Evolutionary conservation across 2,113 vertebrate species (phyloP), one percentile per base, ranked within the genome.

Genomic region (Sardina pilchardus): DNA sequence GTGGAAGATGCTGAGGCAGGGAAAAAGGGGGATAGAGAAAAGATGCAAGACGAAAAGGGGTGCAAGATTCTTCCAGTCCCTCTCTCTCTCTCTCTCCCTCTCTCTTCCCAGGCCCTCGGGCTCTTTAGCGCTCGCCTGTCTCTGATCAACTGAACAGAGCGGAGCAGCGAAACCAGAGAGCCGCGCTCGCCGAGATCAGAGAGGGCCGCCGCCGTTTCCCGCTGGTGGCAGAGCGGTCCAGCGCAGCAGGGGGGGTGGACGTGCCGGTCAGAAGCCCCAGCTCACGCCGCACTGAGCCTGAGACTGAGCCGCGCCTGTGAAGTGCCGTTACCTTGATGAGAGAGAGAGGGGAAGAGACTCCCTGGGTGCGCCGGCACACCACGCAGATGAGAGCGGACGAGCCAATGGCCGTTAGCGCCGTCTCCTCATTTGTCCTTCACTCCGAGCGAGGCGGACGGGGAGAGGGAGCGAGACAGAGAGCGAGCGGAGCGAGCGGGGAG

Each of bases 351-450:
- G 36, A 50, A 59, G 34, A 67, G 82, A 83, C 63, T 81, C 59
- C 81, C 75, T 83, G 21, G 34, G 39, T 30, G 82, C 71, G 80
- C 86, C 85, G 30, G 81, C 84, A 84, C 87, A 71, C 84, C 83
- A 53, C 84, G 63, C 81, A 85, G 82, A 85, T 67, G 71, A 45
- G 16, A 30, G 67, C 14, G 50, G 34, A 43, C 34, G 87, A 83
- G 87, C 87, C 85, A 88, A 88, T 90, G 84, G 84, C 59, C 82
- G 45, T 83, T 83, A 81, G 83, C 56, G 42, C 83, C 63, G 82
- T 86, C 42, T 24, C 36, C 45, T 85, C 48, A 75, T 84, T 85
- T 85, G 81, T 87, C 82, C 84, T 87, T 87, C 81, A 87, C 81
- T 48, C 85, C 34, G 42, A 50, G 82, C 83, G 26, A 81, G 14